These are phyloP conservation scores for Pristionchus mayeri DNA, from an alignment of 2,888 invertebrate species.

Conservation along the genomic window DNA sequence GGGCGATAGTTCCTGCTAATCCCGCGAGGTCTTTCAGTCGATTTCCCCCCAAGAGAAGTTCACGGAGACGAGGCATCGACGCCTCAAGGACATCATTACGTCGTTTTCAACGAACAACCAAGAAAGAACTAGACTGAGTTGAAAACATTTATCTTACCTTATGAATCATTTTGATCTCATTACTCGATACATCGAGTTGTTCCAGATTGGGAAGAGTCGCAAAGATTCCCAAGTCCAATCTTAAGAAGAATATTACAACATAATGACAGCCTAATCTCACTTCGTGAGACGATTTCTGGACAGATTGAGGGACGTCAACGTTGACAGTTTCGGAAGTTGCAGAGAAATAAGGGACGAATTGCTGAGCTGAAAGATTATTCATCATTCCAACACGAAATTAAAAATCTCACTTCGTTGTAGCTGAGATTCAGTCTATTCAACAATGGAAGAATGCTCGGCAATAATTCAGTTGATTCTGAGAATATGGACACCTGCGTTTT, in stretches of 20 bases:
- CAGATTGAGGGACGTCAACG: conserved; percentile 3
- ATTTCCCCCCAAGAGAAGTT: conserved; percentile 54
- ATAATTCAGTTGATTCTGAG: background rate
- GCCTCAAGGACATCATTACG: background rate
- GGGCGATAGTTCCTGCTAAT: conserved; percentile 8
- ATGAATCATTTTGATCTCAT: conserved; percentile 60
- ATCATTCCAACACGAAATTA: background rate
- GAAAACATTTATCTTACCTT: background rate
- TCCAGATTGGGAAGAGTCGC: conserved; percentile 56
- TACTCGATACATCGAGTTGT: conserved; percentile 61
- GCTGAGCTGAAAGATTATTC: background rate
- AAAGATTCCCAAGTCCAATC: conserved; percentile 62
- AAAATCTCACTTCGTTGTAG: background rate
- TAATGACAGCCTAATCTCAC: background rate
- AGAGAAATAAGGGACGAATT: background rate
- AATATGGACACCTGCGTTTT: conserved; percentile 1
- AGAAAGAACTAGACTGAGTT: too few species aligned
- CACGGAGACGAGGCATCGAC: conserved; percentile 50
- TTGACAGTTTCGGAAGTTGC: background rate
- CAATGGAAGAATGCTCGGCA: background rate
- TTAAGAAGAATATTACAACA: background rate
- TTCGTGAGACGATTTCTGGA: conserved; percentile 34
- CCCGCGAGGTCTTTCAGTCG: conserved; percentile 61
- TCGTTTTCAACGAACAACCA: too few species aligned
- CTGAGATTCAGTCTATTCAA: conserved; percentile 29